Evolutionary conservation across 2,113 vertebrate species (phyloP).

Genomic region (Regulus satrapa): DNA sequence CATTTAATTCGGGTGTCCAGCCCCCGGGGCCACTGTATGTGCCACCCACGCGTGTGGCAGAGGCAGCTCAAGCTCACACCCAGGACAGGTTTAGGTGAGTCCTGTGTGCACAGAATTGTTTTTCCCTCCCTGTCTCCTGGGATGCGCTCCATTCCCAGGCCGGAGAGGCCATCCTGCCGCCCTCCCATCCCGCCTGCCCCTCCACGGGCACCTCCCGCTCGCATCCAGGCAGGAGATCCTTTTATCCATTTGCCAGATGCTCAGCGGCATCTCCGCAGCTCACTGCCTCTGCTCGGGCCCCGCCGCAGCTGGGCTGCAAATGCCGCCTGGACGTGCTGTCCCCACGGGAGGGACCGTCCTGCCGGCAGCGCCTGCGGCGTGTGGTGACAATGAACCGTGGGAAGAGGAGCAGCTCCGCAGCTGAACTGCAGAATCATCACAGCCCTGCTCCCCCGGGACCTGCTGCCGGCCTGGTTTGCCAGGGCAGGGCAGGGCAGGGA

Average conservation of each 20-base stretch:
- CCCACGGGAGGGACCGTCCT: too few species aligned
- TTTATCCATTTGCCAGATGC: neutral
- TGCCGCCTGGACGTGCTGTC: too few species aligned
- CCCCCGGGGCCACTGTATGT: accelerated
- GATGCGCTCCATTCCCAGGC: neutral
- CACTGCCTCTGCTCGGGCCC: neutral
- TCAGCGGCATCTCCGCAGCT: accelerated
- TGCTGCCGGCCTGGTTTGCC: too few species aligned
- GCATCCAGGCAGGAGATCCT: neutral
- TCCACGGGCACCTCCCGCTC: neutral
- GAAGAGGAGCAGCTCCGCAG: too few species aligned
- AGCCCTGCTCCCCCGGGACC: too few species aligned
- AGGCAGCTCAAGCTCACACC: neutral
- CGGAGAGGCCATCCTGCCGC: neutral
- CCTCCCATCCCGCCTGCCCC: neutral
- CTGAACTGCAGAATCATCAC: too few species aligned
- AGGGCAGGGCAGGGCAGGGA: too few species aligned
- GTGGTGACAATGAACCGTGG: too few species aligned
- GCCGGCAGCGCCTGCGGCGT: too few species aligned
- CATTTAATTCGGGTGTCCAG: accelerated
- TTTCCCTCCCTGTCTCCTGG: neutral
- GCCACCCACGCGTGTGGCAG: neutral
- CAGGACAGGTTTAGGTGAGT: neutral
- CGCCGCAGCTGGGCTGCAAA: neutral
- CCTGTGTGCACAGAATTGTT: neutral